These are phyloP conservation scores for Odontocerum albicorne DNA, from an alignment of 2,888 invertebrate species.

Conservation along the genomic window DNA sequence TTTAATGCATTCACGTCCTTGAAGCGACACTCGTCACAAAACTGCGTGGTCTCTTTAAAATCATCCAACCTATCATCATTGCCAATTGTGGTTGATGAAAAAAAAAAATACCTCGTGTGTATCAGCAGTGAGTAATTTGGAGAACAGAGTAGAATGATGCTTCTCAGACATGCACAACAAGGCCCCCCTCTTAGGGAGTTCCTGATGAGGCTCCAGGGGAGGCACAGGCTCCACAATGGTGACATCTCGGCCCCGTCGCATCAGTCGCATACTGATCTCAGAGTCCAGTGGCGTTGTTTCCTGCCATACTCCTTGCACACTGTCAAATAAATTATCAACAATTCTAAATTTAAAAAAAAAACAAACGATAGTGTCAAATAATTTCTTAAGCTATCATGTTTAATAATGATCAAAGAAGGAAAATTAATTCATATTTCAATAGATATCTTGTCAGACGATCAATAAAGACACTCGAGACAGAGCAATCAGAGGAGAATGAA, in stretches of 20 bases:
- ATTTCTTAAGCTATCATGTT: no score
- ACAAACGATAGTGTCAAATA: no score
- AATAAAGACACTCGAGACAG: no score
- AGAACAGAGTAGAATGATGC: constrained; percentile 60
- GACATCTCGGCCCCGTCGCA: constrained; percentile 76
- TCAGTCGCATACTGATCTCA: constrained; percentile 75
- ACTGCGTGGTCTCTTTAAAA: no score
- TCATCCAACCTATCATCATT: no score
- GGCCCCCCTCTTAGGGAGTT: constrained; percentile 40
- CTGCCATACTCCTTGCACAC: constrained; percentile 62
- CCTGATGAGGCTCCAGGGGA: constrained; percentile 56
- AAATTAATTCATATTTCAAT: no score
- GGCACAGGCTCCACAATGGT: constrained; percentile 66
- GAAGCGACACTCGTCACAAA: no score
- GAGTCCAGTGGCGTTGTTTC: constrained; percentile 63
- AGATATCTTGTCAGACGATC: no score
- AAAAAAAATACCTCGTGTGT: constrained; percentile 59
- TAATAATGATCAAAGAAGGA: no score
- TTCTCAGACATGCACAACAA: constrained; percentile 53
- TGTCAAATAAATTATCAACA: constrained; percentile 41
- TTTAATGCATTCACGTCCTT: no score
- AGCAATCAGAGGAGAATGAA: no score
- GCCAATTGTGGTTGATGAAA: no score
- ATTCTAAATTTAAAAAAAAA: neutral
- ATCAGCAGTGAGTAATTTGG: constrained; percentile 77